phyloP scores from a whole-genome alignment of 2,888 invertebrate species.

The Cancer borealis region DNA sequence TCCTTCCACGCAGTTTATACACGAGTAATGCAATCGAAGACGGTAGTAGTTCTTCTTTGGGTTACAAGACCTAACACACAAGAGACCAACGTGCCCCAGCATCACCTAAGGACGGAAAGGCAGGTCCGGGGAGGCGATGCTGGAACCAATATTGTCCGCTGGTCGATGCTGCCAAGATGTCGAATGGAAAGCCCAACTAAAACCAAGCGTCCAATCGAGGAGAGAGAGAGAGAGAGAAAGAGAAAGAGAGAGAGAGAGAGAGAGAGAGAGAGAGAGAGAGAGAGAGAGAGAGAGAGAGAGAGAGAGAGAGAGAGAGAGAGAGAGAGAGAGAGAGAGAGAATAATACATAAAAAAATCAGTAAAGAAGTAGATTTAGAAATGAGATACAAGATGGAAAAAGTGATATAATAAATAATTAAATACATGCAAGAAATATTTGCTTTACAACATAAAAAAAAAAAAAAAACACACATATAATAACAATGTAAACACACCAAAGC shows the following conservation, averaged over 20 bases:
- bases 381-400: too few species aligned
- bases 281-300: constrained; percentile 2
- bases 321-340: not conserved
- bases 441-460: too few species aligned
- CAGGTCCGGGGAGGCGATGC: not conserved
- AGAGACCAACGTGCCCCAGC: not conserved
- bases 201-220: constrained; percentile 6
- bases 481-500: too few species aligned
- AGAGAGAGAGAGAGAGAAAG: not conserved
- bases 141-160: not conserved
- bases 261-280: not conserved
- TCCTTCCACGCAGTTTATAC: too few species aligned
- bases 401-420: too few species aligned
- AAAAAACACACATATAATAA: too few species aligned
- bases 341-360: too few species aligned
- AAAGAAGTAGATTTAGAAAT: too few species aligned
- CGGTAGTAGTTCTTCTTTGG: too few species aligned
- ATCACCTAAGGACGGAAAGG: not conserved
- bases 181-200: constrained; percentile 29
- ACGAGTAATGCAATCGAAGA: too few species aligned
- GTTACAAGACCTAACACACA: not conserved
- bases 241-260: not conserved
- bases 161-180: not conserved
- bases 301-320: constrained; percentile 11
- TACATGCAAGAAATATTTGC: too few species aligned